A percentile compares a stretch with the other conserved stretches of the same genome.
Conservation (phyloP, 2,797 vertebrate genomes). For the Orientallactaga sibirica region DNA sequence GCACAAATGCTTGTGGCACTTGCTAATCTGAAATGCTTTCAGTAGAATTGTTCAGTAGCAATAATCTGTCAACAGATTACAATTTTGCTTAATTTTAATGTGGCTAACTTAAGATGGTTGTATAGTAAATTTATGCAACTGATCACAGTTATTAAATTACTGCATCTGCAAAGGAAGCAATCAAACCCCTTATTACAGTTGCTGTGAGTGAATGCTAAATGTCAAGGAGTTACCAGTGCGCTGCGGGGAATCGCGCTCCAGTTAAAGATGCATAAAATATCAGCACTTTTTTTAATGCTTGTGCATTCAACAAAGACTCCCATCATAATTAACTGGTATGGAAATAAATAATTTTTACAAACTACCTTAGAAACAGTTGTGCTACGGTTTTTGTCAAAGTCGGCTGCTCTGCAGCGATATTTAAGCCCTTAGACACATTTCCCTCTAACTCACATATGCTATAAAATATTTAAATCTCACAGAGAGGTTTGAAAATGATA, state of each 20-base stretch:
- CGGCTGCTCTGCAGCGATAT: slow-evolving; percentile 87
- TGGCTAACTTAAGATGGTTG: slow-evolving; percentile 93
- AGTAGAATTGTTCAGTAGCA: slow-evolving; percentile 90
- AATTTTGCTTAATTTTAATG: slow-evolving; percentile 94
- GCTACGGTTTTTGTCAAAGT: slow-evolving; percentile 90
- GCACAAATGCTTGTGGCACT: slow-evolving; percentile 88
- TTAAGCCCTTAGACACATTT: slow-evolving; percentile 88
- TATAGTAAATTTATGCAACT: slow-evolving; percentile 95
- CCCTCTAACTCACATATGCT: slow-evolving; percentile 87
- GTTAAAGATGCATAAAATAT: slow-evolving; percentile 95
- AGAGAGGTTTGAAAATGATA: slow-evolving; percentile 89
- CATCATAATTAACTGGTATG: slow-evolving; percentile 94
- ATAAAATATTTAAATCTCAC: slow-evolving; percentile 92
- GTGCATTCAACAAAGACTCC: slow-evolving; percentile 94
- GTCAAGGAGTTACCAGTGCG: slow-evolving; percentile 93
- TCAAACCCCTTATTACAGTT: slow-evolving; percentile 94
- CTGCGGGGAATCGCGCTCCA: slow-evolving; percentile 91
- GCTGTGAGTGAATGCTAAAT: slow-evolving; percentile 93
- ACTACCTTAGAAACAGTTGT: slow-evolving; percentile 92
- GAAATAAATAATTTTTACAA: slow-evolving; percentile 95
- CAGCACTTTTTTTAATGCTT: slow-evolving; percentile 93
- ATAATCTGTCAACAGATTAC: slow-evolving; percentile 93
- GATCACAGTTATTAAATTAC: slow-evolving; percentile 95
- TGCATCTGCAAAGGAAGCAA: slow-evolving; percentile 94
- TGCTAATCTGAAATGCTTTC: slow-evolving; percentile 91